Evolutionary conservation across 1,140 invertebrate genomes (phyloP), one percentile per base, ranked within the genome.

Genomic region (Meloidogyne floridensis): DNA sequence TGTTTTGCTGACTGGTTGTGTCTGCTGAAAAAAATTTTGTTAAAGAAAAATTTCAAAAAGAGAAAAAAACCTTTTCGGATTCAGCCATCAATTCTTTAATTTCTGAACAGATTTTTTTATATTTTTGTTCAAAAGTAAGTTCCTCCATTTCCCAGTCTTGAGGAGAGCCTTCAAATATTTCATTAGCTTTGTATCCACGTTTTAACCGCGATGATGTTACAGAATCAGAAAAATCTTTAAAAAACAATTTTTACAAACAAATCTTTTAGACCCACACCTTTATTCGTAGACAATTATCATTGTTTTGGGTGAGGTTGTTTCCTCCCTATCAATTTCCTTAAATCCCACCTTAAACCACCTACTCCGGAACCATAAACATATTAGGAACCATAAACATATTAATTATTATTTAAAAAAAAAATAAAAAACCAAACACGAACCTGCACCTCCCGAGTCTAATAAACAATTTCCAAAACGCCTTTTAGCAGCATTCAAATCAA

Each of bases 41-140:
- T 86, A 97, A 97, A 10, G 98, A 98, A 91, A 97, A 99, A 8
- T 96, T 94, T 77, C 5, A 18, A 73, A 20, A 6, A 20, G 32
- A 47, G n/a, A 75, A 75, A 75, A 51, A 51, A 75, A 72, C 75
- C 56, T 73, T 75, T 8, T 70, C 71, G 10, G 81, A n/a, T 73
- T 72, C 51, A 18, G 75, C 81, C 42, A 71, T 81, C 43, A 83
- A 71, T 42, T 84, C 75, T 43, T 84, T 75, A 11, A 83, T 43
- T 79, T 83, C 82, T 2, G 3, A 71, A 59, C 51, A 69, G 72
- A 83, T 80, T 20, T 82, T 79, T n/a, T 75, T 75, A 42, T 82
- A 83, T 78, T 84, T 84, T 18, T 83, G 82, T 15, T 82, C 81
- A 42, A 84, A 20, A 15, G 82, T 84, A 65, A 84, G 79, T 32